Base-by-base conservation (phyloP, 2,888 invertebrate species). In the Miltochrista miniata region DNA sequence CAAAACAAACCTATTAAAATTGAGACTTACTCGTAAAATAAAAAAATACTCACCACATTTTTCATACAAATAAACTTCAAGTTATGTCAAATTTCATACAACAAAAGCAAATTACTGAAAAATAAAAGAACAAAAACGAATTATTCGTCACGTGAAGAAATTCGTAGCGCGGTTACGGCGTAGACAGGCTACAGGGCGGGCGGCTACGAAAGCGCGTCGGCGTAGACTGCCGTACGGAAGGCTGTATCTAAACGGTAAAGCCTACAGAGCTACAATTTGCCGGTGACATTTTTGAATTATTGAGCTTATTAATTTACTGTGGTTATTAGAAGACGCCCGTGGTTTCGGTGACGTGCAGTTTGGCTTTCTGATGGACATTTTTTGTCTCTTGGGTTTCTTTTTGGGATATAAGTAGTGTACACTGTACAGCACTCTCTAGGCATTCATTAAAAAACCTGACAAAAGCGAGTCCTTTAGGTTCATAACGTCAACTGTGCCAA, bases 141-240 rank as follows among this genome's bases (percentile, higher is more conserved):
- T 14, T 47, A 37, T 46, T 47, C 13, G 47, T 54, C 51, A 53
- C 61, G 64, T 58, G 50, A 45, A 10, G 48, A 24, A 24, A 48
- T 51, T 56, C 63, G 72, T 73, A 73, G 73, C 51, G 43, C 48
- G 42, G 52, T 60, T 62, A 68, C 76, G 62, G 33, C 70, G 76
- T 70, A 70, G 80, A 62, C 31, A 58, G 72, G 72, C 73, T 75
- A 78, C 79, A 74, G 55, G 43, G 57, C 87, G 81, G 64, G 74
- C 53, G 71, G 62, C 79, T 81, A 79, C 78, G 79, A 51, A 41
- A 65, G 74, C 75, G 72, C 55, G 50, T 48, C 62, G 60, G 65
- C 70, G 64, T 69, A 72, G 61, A 77, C 77, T 75, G 70, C 56
- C 69, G 54, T 39, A 45, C 36, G 51, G 51, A 51, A 50, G 50